phyloP scores from a whole-genome alignment of 2,888 invertebrate species.

The Plagiodera versicolora region DNA sequence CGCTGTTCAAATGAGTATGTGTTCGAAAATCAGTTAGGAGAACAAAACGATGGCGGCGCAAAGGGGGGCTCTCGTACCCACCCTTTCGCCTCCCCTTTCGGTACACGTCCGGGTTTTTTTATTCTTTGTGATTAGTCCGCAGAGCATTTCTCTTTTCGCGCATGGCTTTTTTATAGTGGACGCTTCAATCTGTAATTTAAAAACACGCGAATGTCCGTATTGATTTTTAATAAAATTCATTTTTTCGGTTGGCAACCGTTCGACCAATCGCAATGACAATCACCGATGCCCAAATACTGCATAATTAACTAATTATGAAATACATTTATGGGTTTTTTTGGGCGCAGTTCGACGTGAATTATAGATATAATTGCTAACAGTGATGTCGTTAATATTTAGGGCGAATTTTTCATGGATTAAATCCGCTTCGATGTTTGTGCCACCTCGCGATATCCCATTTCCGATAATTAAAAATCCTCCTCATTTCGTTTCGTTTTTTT shows the following conservation, averaged over 20 bases:
- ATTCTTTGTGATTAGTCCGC: conserved; percentile 57
- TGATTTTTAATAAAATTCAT: conserved; percentile 58
- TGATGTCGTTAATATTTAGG: conserved; percentile 41
- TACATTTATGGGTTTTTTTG: conserved; percentile 51
- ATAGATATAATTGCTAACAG: conserved; percentile 40
- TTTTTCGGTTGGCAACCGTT: conserved; percentile 56
- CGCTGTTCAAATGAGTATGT: conserved; percentile 52
- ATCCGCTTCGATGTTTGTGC: conserved; percentile 2
- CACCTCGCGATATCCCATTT: conserved; percentile 20
- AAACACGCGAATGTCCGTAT: conserved; percentile 56
- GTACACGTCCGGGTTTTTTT: conserved; percentile 51
- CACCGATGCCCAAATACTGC: conserved; percentile 54
- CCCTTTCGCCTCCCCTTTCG: conserved; percentile 35
- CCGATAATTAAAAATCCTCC: conserved; percentile 26
- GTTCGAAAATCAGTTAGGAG: conserved; percentile 56
- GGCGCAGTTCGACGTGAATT: conserved; percentile 42
- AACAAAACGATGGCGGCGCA: conserved; percentile 49
- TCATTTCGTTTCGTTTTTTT: conserved; percentile 4
- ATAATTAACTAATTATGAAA: conserved; percentile 56
- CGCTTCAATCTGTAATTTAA: conserved; percentile 57
- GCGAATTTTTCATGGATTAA: conserved; percentile 29
- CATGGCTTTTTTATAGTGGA: conserved; percentile 56
- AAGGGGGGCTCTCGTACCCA: conserved; percentile 27
- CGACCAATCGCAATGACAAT: conserved; percentile 54
- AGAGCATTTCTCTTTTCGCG: conserved; percentile 55